Evolutionary conservation across 2,797 vertebrate genomes (phyloP).

Genomic region (Heteromormyrus szaboi): DNA sequence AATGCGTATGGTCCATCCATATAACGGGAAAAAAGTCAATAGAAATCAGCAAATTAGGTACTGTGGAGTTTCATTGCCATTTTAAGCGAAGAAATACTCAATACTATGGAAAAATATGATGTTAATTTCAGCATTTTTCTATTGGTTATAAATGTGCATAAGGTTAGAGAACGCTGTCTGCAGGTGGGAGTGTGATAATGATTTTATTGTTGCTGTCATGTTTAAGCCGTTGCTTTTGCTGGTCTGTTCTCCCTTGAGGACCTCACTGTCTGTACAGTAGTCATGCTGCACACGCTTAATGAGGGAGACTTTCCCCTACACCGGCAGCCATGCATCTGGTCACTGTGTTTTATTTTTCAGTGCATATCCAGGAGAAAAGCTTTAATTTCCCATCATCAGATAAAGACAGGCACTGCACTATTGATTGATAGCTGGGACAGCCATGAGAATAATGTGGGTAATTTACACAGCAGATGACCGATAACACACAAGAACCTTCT

Average conservation of each 20-base stretch:
- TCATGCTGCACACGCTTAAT: neutral
- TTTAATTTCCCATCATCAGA: conserved; percentile 52
- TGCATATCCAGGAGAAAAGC: conserved; percentile 32
- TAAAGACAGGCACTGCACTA: conserved; percentile 47
- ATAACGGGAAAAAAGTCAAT: neutral
- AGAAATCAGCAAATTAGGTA: neutral
- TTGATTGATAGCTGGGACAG: conserved; percentile 55
- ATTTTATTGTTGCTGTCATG: neutral
- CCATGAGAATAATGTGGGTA: conserved; percentile 57
- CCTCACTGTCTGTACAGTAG: neutral
- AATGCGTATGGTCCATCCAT: neutral
- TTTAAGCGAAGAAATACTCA: neutral
- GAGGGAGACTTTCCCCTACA: conserved; percentile 6
- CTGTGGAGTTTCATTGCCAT: neutral
- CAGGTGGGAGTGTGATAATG: neutral
- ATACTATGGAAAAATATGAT: neutral
- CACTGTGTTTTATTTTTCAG: conserved; percentile 20
- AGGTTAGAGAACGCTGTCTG: neutral
- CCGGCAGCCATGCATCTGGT: conserved; percentile 15
- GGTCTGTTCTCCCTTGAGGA: neutral
- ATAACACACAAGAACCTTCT: conserved; percentile 53
- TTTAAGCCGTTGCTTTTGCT: neutral
- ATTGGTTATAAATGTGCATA: neutral
- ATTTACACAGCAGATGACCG: conserved; percentile 63
- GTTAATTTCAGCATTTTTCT: neutral